Evolutionary conservation across 2,113 vertebrate species (phyloP), one percentile per base, ranked within the genome.

Genomic region (Hoplias malabaricus): DNA sequence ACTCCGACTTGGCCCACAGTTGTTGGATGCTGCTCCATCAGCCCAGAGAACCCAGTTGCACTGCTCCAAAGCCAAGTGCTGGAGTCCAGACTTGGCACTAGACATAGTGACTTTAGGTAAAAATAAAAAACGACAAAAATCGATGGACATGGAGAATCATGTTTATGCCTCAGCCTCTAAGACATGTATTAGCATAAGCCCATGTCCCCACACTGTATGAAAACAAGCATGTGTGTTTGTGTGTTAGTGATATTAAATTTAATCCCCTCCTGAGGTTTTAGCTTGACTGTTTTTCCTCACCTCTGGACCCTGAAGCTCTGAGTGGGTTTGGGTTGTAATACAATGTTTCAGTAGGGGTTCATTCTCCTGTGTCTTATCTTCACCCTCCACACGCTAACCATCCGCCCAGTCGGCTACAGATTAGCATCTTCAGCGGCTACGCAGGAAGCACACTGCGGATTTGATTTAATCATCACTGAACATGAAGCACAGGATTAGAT

Each of bases 401-500:
- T 42, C 40, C 8, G 29, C 48, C 48, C 48, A 23, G 48, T 9
- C 48, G 7, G 48, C 48, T 23, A 53, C 1, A 31, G 72, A 75
- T 80, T 63, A 65, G n/a, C 54, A 54, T 75, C 46, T 70, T 65
- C 46, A 46, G 54, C 38, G 9, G 62, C 9, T 42, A 27, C 23
- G 62, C 31, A 14, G n/a, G 48, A 69, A 80, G 62, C 54, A 78
- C 38, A 10, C 42, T 48, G 67, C 25, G 66, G 65, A 21, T 46
- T 70, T 73, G 75, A 56, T 82, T 69, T 54, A 78, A 78, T 82
- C 80, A 62, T 54, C 31, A 13, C n/a, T 21, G 29, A 61, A 56
- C 31, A 78, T 36, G 21, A 70, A 70, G 57, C 57, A 42, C 54
- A 71, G 23, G 19, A 29, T 40, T 71, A 65, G 43, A 71, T 27